Conservation (phyloP, 2,888 invertebrate genomes). For the Tetragnatha montana region DNA sequence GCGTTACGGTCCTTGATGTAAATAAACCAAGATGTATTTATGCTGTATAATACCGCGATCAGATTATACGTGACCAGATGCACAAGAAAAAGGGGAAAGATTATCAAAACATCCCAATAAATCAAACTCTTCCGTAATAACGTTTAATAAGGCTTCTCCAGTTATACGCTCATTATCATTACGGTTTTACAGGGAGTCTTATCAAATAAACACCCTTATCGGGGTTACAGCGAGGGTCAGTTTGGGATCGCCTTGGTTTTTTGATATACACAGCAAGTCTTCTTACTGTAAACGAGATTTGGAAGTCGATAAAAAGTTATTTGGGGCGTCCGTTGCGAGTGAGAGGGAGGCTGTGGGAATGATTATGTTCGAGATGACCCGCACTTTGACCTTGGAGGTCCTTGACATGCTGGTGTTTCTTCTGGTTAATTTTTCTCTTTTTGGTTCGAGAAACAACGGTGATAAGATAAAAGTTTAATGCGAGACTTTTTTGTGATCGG, state of each 20-base stretch:
- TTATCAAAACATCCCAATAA: slow-evolving; percentile 46
- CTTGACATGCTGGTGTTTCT: slow-evolving; percentile 49
- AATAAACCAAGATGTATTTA: not conserved
- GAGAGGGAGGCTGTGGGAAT: slow-evolving; percentile 51
- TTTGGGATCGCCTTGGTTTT: slow-evolving; percentile 28
- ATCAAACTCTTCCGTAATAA: slow-evolving; percentile 50
- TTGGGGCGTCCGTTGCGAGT: slow-evolving; percentile 31
- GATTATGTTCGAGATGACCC: slow-evolving; percentile 38
- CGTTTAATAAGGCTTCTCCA: slow-evolving; percentile 50
- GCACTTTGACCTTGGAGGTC: slow-evolving; percentile 56
- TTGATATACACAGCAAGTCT: slow-evolving; percentile 52
- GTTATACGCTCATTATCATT: slow-evolving; percentile 54
- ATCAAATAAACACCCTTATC: slow-evolving; percentile 68
- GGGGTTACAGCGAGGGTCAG: slow-evolving; percentile 45
- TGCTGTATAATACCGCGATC: not conserved
- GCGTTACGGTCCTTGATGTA: not conserved
- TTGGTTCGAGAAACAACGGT: not conserved
- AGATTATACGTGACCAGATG: slow-evolving; percentile 6
- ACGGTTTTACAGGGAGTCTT: slow-evolving; percentile 58
- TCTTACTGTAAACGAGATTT: slow-evolving; percentile 51
- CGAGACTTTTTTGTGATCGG: too few relatives aligned
- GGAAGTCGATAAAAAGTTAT: slow-evolving; percentile 55
- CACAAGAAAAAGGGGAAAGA: slow-evolving; percentile 16
- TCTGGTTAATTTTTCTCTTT: slow-evolving; percentile 31
- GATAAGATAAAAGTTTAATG: not conserved